Evolutionary conservation across 2,113 vertebrate species (phyloP).

Genomic region (Melanerpes formicivorus): DNA sequence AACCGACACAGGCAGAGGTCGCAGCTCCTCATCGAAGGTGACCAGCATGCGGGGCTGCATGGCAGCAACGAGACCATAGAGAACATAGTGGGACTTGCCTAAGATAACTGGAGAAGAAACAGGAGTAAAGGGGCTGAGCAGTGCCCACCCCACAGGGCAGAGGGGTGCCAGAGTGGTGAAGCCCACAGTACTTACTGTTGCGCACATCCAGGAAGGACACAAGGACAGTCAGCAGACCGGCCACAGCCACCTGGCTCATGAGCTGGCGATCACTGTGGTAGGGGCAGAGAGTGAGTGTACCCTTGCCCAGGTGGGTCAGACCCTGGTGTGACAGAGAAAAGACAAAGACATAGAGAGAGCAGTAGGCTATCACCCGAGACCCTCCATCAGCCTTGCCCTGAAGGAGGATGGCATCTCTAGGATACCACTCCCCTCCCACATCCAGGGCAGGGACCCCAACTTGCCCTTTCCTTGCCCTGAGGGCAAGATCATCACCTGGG

Average conservation of each 20-base stretch:
- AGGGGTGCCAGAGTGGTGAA: rapidly evolving
- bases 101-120: slow-evolving; percentile 83
- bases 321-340: slow-evolving; percentile 77
- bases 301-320: slow-evolving; percentile 97
- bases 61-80: slow-evolving; percentile 95
- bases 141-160: rapidly evolving
- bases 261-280: slow-evolving; percentile 99
- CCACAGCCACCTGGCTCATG: slow-evolving; percentile 98
- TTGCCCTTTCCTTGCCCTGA: background rate
- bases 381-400: background rate
- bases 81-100: slow-evolving; percentile 96
- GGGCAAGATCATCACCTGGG: slow-evolving; percentile 80
- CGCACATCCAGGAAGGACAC: slow-evolving; percentile 98
- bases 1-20: slow-evolving; percentile 93
- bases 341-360: rapidly evolving
- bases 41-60: slow-evolving; percentile 99
- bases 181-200: slow-evolving; percentile 86
- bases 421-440: background rate
- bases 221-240: slow-evolving; percentile 92
- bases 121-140: background rate
- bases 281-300: slow-evolving; percentile 96
- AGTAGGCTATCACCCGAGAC: rapidly evolving
- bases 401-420: background rate
- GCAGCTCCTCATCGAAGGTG: slow-evolving; percentile 94
- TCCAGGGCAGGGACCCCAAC: background rate